Percentiles rank a stretch among this genome's conserved stretches.
Evolutionary conservation across 1,140 invertebrate species (phyloP).

Genomic region (Leptestheria dahalacensis): DNA sequence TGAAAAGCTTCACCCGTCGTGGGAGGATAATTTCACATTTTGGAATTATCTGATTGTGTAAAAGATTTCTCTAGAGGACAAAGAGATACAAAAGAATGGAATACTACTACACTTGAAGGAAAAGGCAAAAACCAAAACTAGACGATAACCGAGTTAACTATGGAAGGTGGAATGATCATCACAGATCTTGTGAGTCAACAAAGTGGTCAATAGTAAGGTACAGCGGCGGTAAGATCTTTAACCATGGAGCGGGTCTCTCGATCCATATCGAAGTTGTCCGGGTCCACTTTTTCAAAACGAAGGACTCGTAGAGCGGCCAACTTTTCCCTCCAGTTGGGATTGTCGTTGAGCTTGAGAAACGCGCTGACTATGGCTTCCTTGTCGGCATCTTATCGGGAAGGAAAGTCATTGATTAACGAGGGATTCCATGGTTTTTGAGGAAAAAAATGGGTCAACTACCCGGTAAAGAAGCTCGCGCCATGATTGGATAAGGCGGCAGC

Average conservation of each 20-base stretch:
- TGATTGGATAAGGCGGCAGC: constrained; percentile 41
- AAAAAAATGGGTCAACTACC: constrained; percentile 17
- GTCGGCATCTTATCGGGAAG: neutral
- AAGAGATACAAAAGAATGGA: too few species aligned
- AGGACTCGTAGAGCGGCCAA: constrained; percentile 3
- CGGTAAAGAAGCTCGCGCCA: constrained; percentile 36
- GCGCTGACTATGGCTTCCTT: constrained; percentile 2
- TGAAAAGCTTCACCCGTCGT: too few species aligned
- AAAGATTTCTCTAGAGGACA: too few species aligned
- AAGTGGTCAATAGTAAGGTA: constrained; percentile 3
- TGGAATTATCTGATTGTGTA: too few species aligned
- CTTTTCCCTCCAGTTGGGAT: constrained; percentile 3
- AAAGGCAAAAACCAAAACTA: too few species aligned
- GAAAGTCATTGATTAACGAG: neutral
- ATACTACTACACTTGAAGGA: too few species aligned
- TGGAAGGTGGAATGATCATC: too few species aligned
- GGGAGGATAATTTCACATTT: too few species aligned
- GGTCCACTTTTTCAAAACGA: constrained; percentile 8
- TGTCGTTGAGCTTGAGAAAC: constrained; percentile 5
- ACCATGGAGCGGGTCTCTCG: constrained; percentile 8
- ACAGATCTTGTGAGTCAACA: too few species aligned
- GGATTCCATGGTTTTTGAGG: neutral
- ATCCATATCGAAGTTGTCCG: constrained; percentile 14
- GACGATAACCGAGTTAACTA: too few species aligned
- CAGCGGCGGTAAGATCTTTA: constrained; percentile 8